Conservation (phyloP, 2,113 vertebrate genomes). For the Vulpes vulpes region DNA sequence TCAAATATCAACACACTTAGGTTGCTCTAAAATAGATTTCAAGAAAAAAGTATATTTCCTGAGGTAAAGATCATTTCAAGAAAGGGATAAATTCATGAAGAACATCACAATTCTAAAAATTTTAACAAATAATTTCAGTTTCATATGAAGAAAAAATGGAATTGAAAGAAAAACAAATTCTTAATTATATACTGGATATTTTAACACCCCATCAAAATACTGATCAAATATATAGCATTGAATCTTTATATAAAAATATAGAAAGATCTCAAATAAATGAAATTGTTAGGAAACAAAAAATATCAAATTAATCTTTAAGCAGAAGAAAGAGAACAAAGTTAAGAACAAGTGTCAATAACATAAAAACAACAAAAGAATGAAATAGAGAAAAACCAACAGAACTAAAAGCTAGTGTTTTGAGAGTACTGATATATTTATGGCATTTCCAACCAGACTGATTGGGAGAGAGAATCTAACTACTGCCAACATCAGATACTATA, state of each 20-base stretch:
- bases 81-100: background rate
- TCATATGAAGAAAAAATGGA: background rate
- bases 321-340: background rate
- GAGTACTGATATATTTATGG: background rate
- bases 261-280: background rate
- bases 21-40: background rate
- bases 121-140: background rate
- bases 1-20: background rate
- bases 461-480: background rate
- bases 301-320: background rate
- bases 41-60: background rate
- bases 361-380: background rate
- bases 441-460: background rate
- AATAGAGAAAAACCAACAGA: background rate
- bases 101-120: background rate
- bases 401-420: background rate
- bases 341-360: background rate
- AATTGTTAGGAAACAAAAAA: background rate
- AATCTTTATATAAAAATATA: background rate
- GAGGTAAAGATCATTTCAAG: background rate
- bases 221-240: background rate
- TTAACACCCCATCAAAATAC: background rate
- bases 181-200: background rate
- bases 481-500: background rate
- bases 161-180: background rate